These are phyloP conservation scores for Oligia latruncula DNA, from an alignment of 2,888 invertebrate genomes.

Conservation along the genomic window DNA sequence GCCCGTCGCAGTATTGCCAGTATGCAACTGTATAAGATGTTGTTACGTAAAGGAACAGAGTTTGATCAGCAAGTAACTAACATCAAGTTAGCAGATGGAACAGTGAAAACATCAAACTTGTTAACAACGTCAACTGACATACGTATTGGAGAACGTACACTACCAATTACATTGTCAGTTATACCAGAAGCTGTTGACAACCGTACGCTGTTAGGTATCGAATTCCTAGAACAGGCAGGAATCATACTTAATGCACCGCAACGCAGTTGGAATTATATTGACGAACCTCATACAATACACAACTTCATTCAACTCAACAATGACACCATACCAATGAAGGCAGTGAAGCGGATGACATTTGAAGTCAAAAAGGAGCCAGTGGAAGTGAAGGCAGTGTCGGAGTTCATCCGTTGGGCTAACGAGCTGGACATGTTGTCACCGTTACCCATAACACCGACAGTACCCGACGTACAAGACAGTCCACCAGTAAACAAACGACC, in stretches of 20 bases:
- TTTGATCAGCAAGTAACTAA: slow-evolving; percentile 2
- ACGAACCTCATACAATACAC: slow-evolving; percentile 13
- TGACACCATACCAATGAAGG: slow-evolving; percentile 1
- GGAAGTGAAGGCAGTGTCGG: not conserved
- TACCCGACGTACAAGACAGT: slow-evolving; percentile 5
- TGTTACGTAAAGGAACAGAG: not conserved
- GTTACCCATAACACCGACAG: not conserved
- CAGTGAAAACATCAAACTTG: not conserved
- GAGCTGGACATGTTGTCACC: slow-evolving; percentile 15
- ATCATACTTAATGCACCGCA: slow-evolving; percentile 9
- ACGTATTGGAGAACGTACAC: not conserved
- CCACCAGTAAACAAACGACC: slow-evolving; percentile 1
- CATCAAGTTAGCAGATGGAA: slow-evolving; percentile 26
- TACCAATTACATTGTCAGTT: not conserved
- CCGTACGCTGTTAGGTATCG: slow-evolving; percentile 48
- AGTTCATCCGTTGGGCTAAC: slow-evolving; percentile 17
- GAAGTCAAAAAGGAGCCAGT: too few relatives aligned
- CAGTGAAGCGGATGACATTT: too few relatives aligned
- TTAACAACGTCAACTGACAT: not conserved
- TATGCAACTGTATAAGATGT: slow-evolving; percentile 1
- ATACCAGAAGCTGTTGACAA: slow-evolving; percentile 19
- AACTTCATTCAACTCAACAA: not conserved
- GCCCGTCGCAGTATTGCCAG: too few relatives aligned
- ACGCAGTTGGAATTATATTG: slow-evolving; percentile 45
- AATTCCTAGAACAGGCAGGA: slow-evolving; percentile 28